Percentiles rank a stretch among this genome's conserved stretches.
phyloP scores from a whole-genome alignment of 2,113 vertebrate genomes.

The Percina caprodes region DNA sequence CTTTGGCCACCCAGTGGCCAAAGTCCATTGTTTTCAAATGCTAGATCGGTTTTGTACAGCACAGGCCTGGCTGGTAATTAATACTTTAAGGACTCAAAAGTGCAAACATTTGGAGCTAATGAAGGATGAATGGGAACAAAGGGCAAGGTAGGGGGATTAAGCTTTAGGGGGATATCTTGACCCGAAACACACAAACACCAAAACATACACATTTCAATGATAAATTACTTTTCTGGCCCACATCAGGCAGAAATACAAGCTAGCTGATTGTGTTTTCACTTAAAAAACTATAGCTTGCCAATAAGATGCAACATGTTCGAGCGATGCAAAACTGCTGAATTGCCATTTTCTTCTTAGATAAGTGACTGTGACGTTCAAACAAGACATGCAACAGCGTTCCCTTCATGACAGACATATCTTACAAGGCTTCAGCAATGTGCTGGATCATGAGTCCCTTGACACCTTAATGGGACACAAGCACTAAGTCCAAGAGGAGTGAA shows the following conservation, averaged over 20 bases:
- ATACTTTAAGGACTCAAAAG: conserved; percentile 11
- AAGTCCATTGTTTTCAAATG: conserved; percentile 3
- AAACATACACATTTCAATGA: not conserved
- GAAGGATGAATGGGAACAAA: conserved; percentile 26
- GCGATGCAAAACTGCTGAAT: not conserved
- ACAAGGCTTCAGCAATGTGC: not conserved
- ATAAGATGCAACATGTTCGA: not conserved
- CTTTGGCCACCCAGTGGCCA: no score
- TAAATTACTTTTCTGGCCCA: not conserved
- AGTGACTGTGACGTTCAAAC: not conserved
- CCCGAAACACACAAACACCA: conserved; percentile 7
- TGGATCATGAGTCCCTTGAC: not conserved
- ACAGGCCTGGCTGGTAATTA: not conserved
- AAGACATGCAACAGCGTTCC: not conserved
- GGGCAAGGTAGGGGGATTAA: conserved; percentile 25
- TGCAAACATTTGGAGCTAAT: conserved; percentile 21
- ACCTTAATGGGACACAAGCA: not conserved
- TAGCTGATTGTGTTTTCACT: not conserved
- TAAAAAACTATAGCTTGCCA: not conserved
- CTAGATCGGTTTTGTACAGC: not conserved
- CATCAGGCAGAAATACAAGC: not conserved
- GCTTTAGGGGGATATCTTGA: not conserved
- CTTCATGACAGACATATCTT: conserved; percentile 1
- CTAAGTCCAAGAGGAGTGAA: not conserved
- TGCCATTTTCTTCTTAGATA: not conserved